Base-by-base conservation (phyloP, 2,888 invertebrate species). In the Smittia aterrima region DNA sequence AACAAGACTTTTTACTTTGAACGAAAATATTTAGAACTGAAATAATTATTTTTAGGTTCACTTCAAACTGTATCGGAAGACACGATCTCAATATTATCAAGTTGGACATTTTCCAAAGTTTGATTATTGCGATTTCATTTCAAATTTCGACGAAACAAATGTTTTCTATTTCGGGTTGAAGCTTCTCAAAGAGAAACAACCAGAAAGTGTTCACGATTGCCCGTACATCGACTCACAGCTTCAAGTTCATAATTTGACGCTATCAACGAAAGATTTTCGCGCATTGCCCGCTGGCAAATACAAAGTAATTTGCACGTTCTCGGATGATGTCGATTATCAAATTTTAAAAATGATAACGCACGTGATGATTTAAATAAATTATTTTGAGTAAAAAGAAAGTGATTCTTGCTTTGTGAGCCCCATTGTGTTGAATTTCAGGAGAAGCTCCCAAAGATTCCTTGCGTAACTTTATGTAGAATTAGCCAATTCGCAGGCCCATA, bases 321-420 rank as follows among this genome's bases (percentile, higher is more conserved):
- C 72, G 7, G 72, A 72, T 32, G 72, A 72, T 24, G 62, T 11
- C 1, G 72, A 72, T n/a, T 22, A 27, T 9, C 53, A 62, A 62
- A 72, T 72, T n/a, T 40, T 72, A n/a, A 72, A 25, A 72, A 72
- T 72, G 72, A 40, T 54, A 9, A 72, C 72, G 16, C 62, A 72
- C 38, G 25, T 54, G 3, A 72, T 32, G 25, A n/a, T 54, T 62
- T 72, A 22, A 38, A 62, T 75, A 70, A 58, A 74, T 9, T 32
- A 1, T n/a, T 13, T 11, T 53, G n/a, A 24, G n/a, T 7, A 47
- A 64, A 74, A 66, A 66, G 24, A 47, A 66, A 66, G 74, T 74
- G 66, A 74, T 74, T 74, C 74, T 24, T 25, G 24, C 66, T 74
- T 20, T 74, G 74, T 74, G 74, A 74, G 74, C 74, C 74, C 66